Evolutionary conservation across 2,113 vertebrate species (phyloP).

Genomic region (Misgurnus mizolepis): DNA sequence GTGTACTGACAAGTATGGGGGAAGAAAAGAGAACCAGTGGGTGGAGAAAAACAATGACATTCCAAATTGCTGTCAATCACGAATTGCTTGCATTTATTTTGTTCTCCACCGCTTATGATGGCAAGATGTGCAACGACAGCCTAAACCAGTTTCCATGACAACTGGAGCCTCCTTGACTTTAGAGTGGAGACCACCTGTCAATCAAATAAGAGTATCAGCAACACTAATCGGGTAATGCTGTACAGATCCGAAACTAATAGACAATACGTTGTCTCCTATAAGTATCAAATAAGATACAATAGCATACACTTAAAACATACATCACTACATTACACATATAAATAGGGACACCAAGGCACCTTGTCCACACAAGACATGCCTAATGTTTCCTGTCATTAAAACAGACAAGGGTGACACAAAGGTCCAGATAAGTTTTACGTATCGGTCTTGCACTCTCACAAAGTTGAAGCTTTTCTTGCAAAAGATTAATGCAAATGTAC

Average conservation of each 20-base stretch:
- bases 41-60: background rate
- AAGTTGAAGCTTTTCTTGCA: too few species aligned
- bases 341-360: too few species aligned
- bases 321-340: too few species aligned
- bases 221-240: background rate
- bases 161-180: slow-evolving; percentile 21
- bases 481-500: too few species aligned
- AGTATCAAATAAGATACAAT: background rate
- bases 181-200: slow-evolving; percentile 17
- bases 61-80: slow-evolving; percentile 7
- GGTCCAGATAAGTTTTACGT: too few species aligned
- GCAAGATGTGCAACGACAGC: slow-evolving; percentile 13
- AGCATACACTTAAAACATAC: too few species aligned
- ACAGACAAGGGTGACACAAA: too few species aligned
- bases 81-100: slow-evolving; percentile 9
- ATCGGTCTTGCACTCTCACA: too few species aligned
- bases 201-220: slow-evolving; percentile 5
- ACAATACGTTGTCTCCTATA: background rate
- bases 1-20: background rate
- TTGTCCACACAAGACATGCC: too few species aligned
- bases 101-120: background rate
- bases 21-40: background rate
- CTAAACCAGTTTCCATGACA: slow-evolving; percentile 31
- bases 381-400: too few species aligned
- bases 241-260: background rate